A percentile compares a stretch with the other conserved stretches of the same genome.
Conservation (phyloP, 2,113 vertebrate species). For the Trogon surrucura region DNA sequence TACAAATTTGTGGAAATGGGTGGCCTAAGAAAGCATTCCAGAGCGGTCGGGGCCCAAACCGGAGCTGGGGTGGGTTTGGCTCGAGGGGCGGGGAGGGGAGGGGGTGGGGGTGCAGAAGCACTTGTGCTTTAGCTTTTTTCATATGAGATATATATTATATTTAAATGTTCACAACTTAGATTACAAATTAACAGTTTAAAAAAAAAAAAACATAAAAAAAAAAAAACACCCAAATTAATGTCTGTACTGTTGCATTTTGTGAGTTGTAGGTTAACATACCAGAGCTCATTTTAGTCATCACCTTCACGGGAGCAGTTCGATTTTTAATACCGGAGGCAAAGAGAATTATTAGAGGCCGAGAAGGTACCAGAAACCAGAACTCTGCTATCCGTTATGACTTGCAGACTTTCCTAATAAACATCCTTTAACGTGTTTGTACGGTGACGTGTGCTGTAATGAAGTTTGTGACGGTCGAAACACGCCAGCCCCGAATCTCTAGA, state of each 20-base stretch:
- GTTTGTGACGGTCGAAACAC: slow-evolving; percentile 70
- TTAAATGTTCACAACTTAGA: slow-evolving; percentile 85
- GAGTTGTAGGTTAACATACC: slow-evolving; percentile 81
- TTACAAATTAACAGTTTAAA: slow-evolving; percentile 79
- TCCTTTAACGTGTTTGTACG: slow-evolving; percentile 79
- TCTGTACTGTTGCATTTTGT: slow-evolving; percentile 80
- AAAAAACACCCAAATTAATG: slow-evolving; percentile 43
- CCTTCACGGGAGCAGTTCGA: slow-evolving; percentile 74
- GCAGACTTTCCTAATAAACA: slow-evolving; percentile 77
- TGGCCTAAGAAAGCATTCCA: slow-evolving; percentile 82
- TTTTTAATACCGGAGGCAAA: slow-evolving; percentile 74
- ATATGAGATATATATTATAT: slow-evolving; percentile 86
- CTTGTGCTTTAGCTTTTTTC: slow-evolving; percentile 84
- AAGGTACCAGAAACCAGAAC: slow-evolving; percentile 68
- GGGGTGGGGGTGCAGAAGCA: slow-evolving; percentile 62
- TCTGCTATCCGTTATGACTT: slow-evolving; percentile 75
- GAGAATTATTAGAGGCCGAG: slow-evolving; percentile 75
- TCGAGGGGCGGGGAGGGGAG: too few species aligned
- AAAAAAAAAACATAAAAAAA: too few species aligned
- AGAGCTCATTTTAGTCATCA: slow-evolving; percentile 77
- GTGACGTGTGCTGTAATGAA: slow-evolving; percentile 76
- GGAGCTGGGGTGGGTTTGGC: slow-evolving; percentile 54
- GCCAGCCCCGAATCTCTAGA: slow-evolving; percentile 36
- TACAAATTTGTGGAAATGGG: slow-evolving; percentile 77
- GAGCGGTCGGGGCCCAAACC: slow-evolving; percentile 76